phyloP scores from a whole-genome alignment of 2,797 vertebrate genomes.

The Micromesistius poutassou region DNA sequence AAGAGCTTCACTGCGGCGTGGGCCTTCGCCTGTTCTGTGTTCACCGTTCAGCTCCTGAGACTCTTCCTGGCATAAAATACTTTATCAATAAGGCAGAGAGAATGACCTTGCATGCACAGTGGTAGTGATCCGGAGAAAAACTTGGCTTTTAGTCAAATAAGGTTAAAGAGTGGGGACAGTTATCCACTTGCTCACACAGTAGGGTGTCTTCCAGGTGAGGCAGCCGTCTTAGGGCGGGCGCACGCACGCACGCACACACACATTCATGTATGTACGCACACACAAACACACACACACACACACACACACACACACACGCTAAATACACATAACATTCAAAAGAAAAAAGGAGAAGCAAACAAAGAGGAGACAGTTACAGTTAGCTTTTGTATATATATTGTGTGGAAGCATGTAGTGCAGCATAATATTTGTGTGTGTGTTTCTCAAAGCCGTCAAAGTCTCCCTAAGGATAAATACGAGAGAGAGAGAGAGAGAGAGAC shows the following conservation, averaged over 20 bases:
- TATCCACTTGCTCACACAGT: slow-evolving; percentile 7
- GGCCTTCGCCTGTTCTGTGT: background rate
- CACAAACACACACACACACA: slow-evolving; percentile 6
- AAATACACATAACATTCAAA: background rate
- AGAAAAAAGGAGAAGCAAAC: background rate
- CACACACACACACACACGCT: background rate
- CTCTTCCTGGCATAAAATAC: background rate
- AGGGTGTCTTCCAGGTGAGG: background rate
- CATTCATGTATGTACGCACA: too few relatives aligned
- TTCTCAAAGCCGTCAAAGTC: background rate
- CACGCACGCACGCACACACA: background rate
- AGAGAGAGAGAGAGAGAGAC: background rate
- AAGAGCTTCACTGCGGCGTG: background rate
- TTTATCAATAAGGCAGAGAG: background rate
- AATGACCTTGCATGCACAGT: background rate
- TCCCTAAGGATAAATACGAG: background rate
- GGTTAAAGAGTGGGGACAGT: background rate
- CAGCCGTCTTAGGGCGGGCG: background rate
- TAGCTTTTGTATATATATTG: background rate
- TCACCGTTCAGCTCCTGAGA: background rate
- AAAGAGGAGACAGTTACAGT: background rate
- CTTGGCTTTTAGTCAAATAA: background rate
- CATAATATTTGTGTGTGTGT: background rate
- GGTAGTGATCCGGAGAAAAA: background rate
- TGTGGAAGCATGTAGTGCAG: background rate